Conservation (phyloP, 2,888 invertebrate genomes). For the Melanchra persicariae region DNA sequence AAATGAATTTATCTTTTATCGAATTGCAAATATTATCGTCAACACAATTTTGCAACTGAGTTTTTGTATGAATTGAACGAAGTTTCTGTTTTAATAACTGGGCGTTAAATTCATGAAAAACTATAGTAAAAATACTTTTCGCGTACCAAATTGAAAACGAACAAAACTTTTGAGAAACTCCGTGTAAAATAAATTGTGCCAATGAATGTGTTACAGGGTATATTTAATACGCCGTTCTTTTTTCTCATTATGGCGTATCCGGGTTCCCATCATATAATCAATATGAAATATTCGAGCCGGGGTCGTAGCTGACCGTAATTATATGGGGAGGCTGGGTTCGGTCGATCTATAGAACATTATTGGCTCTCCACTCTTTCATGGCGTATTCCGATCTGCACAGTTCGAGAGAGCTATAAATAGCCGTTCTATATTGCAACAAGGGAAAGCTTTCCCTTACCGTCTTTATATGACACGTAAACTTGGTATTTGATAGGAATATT, state of each 20-base stretch:
- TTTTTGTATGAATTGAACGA: constrained; percentile 1
- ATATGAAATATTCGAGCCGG: constrained; percentile 68
- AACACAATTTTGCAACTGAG: neutral
- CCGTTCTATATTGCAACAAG: constrained; percentile 38
- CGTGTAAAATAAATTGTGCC: constrained; percentile 9
- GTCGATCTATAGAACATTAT: constrained; percentile 71
- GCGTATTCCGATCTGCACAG: constrained; percentile 51
- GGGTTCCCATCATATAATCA: constrained; percentile 68
- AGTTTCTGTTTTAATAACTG: constrained; percentile 14
- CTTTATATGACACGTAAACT: constrained; percentile 40
- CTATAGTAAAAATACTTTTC: neutral
- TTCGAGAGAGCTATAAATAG: constrained; percentile 39
- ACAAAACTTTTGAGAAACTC: constrained; percentile 9
- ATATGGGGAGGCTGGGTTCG: constrained; percentile 68
- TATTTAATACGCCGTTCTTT: constrained; percentile 1
- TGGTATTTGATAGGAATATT: constrained; percentile 39
- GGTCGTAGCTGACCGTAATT: constrained; percentile 72
- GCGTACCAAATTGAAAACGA: constrained; percentile 7
- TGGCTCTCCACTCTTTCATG: constrained; percentile 63
- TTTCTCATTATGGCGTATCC: constrained; percentile 17
- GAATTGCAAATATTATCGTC: neutral
- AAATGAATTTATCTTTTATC: constrained; percentile 9
- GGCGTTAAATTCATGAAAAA: constrained; percentile 8
- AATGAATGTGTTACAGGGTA: neutral
- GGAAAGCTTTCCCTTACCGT: constrained; percentile 44